phyloP scores from a whole-genome alignment of 2,113 vertebrate species.

The Raja brachyura region DNA sequence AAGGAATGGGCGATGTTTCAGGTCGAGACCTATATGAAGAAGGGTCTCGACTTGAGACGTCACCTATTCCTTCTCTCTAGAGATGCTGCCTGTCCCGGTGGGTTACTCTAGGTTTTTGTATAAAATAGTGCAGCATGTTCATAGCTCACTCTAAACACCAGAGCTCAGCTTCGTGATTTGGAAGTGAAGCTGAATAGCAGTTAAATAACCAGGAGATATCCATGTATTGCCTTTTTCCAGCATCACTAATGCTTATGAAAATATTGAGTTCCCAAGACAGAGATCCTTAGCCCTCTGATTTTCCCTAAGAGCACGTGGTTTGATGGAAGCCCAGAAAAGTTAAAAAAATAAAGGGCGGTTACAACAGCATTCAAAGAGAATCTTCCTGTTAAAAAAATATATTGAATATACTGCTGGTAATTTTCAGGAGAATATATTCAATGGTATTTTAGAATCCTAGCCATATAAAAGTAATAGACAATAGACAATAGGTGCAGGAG shows the following conservation, averaged over 20 bases:
- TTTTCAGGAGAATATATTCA: too few relatives aligned
- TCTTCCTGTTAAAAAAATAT: neutral
- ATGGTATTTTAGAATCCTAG: too few relatives aligned
- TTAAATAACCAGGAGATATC: neutral
- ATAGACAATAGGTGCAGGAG: too few relatives aligned
- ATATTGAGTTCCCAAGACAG: neutral
- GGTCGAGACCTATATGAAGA: too few relatives aligned
- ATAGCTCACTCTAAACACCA: neutral
- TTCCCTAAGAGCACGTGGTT: neutral
- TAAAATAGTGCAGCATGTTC: neutral
- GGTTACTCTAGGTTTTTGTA: too few relatives aligned
- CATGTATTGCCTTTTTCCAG: neutral
- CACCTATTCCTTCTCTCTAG: too few relatives aligned
- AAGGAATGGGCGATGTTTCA: too few relatives aligned
- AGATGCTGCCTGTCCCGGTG: too few relatives aligned
- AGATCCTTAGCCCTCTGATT: too few relatives aligned
- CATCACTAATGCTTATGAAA: neutral
- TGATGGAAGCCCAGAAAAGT: neutral
- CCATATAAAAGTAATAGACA: too few relatives aligned
- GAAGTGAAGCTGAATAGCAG: neutral
- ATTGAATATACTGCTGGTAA: neutral
- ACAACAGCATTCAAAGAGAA: neutral
- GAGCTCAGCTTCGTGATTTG: neutral
- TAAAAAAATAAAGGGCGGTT: neutral
- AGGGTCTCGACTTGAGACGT: too few relatives aligned